Evolutionary conservation across 2,113 vertebrate species (phyloP), one percentile per base, ranked within the genome.

Genomic region (Aythya baeri): DNA sequence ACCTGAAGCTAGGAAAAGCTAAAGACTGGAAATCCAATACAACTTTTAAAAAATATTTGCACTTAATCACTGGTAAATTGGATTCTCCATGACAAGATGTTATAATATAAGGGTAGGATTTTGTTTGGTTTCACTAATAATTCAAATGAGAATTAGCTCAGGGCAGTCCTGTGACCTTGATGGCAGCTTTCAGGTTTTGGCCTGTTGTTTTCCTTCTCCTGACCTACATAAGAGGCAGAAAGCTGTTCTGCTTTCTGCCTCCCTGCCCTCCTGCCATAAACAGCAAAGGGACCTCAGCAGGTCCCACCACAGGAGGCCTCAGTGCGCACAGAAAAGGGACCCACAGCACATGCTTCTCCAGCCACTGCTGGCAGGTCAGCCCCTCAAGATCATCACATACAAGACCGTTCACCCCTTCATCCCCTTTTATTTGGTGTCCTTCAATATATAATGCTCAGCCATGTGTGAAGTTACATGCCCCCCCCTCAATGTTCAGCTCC

Each of bases 31-130:
- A 87, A 88, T 11, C 36, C 65, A 52, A 23, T 17, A 14, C 22
- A 22, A 7, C 43, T 92, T 50, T 86, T 66, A 79, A 89, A 31
- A 38, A 70, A 8, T 17, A 38, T 66, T 72, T 84, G 13, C 41
- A 79, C 70, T 94, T 94, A 87, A 76, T 89, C 74, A 85, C 55
- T 17, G 10, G 71, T 88, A 88, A 72, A 83, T 91, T 86, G 46
- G 18, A 74, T 83, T 77, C 10, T 58, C 41, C 79, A 55, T 52
- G 63, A 91, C 44, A 54, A 50, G 85, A 32, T 14, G 16, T 73
- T 76, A 17, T 58, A 34, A 73, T 73, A 65, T 68, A 84, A 16
- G 4, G 8, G 29, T 3, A 82, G 5, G 8, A 3, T 5, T 87
- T 59, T 9, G 11, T 26, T 86, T 73, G 29, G 32, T 43, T 84